Conservation (phyloP, 2,797 vertebrate species). For the Rhyacichthys aspro region DNA sequence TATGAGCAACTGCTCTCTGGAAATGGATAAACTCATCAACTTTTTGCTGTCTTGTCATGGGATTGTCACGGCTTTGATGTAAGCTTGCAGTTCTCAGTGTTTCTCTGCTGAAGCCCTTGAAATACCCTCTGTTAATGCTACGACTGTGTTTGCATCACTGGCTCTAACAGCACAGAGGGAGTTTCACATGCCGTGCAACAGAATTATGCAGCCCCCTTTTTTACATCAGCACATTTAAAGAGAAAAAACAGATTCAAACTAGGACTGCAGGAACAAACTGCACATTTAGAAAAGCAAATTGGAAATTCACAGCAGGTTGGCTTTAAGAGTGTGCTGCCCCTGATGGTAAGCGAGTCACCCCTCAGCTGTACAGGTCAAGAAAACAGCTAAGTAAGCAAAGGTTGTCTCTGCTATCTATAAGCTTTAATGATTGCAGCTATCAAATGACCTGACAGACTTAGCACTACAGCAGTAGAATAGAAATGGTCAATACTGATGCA, state of each 20-base stretch:
- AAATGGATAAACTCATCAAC: slow-evolving; percentile 38
- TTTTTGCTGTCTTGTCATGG: slow-evolving; percentile 22
- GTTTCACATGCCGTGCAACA: slow-evolving; percentile 57
- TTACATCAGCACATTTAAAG: slow-evolving; percentile 54
- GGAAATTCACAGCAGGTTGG: slow-evolving; percentile 66
- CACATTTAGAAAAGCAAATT: slow-evolving; percentile 68
- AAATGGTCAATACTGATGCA: slow-evolving; percentile 18
- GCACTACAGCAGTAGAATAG: slow-evolving; percentile 50
- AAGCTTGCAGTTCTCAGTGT: slow-evolving; percentile 42
- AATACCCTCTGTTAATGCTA: slow-evolving; percentile 69
- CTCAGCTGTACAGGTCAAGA: slow-evolving; percentile 58
- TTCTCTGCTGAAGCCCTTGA: slow-evolving; percentile 69
- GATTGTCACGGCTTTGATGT: slow-evolving; percentile 37
- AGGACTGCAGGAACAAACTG: slow-evolving; percentile 57
- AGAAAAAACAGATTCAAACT: slow-evolving; percentile 46
- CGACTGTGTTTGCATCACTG: slow-evolving; percentile 56
- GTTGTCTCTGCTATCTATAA: slow-evolving; percentile 54
- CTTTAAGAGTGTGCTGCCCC: slow-evolving; percentile 61
- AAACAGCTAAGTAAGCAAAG: slow-evolving; percentile 72
- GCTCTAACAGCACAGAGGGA: slow-evolving; percentile 62
- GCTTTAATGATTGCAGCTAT: slow-evolving; percentile 64
- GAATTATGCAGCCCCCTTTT: slow-evolving; percentile 54
- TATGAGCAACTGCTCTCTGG: slow-evolving; percentile 18
- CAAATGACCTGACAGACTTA: slow-evolving; percentile 56
- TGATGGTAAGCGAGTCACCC: slow-evolving; percentile 67